Conservation (phyloP, 2,797 vertebrate genomes). For the Molossus alvarezi region DNA sequence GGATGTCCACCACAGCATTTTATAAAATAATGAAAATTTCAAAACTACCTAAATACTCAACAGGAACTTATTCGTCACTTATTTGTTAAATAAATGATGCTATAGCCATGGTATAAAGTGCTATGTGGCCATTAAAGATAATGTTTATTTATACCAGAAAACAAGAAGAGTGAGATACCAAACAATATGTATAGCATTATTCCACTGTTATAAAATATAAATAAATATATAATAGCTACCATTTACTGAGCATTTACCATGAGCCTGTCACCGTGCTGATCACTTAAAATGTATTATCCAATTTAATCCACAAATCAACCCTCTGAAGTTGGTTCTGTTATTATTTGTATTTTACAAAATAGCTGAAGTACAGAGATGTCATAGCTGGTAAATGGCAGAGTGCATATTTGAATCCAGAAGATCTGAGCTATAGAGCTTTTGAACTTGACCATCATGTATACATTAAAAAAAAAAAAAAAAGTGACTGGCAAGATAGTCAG, state of each 20-base stretch:
- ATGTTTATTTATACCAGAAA: constrained; percentile 30
- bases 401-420: background rate
- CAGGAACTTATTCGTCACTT: background rate
- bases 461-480: background rate
- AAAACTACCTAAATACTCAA: constrained; percentile 22
- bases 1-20: background rate
- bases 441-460: background rate
- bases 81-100: constrained; percentile 31
- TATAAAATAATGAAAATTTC: constrained; percentile 29
- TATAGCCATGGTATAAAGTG: background rate
- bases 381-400: background rate
- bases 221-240: background rate
- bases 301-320: constrained; percentile 5
- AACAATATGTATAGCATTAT: background rate
- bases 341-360: constrained; percentile 26
- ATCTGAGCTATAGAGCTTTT: background rate
- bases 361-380: background rate
- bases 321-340: constrained; percentile 31
- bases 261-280: background rate
- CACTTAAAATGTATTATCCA: background rate
- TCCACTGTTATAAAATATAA: background rate
- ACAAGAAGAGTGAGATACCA: background rate
- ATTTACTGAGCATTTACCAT: background rate
- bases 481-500: background rate
- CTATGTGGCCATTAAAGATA: constrained; percentile 17